These are phyloP conservation scores for Arothron firmamentum DNA, from an alignment of 2,113 vertebrate genomes.

Conservation along the genomic window DNA sequence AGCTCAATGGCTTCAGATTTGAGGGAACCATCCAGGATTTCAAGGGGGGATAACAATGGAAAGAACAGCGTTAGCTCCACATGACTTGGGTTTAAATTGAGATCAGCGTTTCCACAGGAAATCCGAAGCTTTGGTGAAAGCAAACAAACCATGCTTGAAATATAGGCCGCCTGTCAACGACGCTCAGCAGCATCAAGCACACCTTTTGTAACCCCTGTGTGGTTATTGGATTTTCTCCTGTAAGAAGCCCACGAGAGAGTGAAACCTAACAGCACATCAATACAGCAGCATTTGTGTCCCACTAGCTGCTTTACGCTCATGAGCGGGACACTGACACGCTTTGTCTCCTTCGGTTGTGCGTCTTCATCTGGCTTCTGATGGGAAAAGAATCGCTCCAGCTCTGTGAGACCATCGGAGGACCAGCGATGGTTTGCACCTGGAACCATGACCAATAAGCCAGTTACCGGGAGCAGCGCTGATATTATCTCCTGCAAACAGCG, in stretches of 20 bases:
- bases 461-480: no score
- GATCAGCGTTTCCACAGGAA: not conserved
- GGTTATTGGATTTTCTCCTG: not conserved
- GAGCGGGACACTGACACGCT: not conserved
- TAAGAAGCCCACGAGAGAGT: not conserved
- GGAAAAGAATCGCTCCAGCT: not conserved
- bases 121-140: not conserved
- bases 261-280: constrained; percentile 4
- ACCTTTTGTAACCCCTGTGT: constrained; percentile 5
- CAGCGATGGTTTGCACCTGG: not conserved
- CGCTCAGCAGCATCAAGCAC: not conserved
- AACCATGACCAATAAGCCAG: not conserved
- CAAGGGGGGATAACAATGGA: no score
- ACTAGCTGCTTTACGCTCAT: not conserved
- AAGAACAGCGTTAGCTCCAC: not conserved
- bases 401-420: no score
- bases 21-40: no score
- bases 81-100: not conserved
- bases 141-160: constrained; percentile 8
- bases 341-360: not conserved
- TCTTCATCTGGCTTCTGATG: not conserved
- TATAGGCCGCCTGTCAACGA: constrained; percentile 1
- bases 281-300: constrained; percentile 1
- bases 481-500: no score
- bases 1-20: no score